phyloP scores from a whole-genome alignment of 2,888 invertebrate species.

The Protodeltote pygarga region DNA sequence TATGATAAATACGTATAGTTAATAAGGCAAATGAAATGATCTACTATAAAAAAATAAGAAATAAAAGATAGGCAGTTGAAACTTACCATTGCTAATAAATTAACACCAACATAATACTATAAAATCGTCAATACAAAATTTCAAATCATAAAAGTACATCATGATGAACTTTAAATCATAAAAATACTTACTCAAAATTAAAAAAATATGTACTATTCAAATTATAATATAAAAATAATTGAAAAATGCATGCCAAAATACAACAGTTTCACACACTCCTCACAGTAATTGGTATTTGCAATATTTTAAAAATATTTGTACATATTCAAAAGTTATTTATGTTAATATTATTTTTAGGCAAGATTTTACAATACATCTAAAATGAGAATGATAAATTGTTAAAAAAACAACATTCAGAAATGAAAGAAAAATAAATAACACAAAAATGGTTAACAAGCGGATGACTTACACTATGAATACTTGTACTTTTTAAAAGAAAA shows the following conservation, averaged over 20 bases:
- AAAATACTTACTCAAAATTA: slow-evolving; percentile 37
- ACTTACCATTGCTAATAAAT: slow-evolving; percentile 80
- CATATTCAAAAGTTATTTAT: slow-evolving; percentile 49
- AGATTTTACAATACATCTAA: slow-evolving; percentile 50
- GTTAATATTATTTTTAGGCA: slow-evolving; percentile 55
- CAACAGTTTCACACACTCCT: slow-evolving; percentile 63
- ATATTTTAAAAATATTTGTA: slow-evolving; percentile 50
- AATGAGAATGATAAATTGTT: slow-evolving; percentile 49
- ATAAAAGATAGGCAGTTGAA: slow-evolving; percentile 56
- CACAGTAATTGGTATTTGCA: slow-evolving; percentile 62
- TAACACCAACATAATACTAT: slow-evolving; percentile 81
- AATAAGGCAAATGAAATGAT: slow-evolving; percentile 46
- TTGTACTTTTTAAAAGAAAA: slow-evolving; percentile 57
- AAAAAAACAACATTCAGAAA: slow-evolving; percentile 44
- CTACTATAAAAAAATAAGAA: slow-evolving; percentile 42
- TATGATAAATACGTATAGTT: slow-evolving; percentile 70
- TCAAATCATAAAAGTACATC: slow-evolving; percentile 45
- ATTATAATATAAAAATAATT: slow-evolving; percentile 48
- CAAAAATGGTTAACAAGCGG: slow-evolving; percentile 53
- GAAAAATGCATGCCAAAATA: slow-evolving; percentile 64
- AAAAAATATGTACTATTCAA: slow-evolving; percentile 28
- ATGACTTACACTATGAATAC: slow-evolving; percentile 47
- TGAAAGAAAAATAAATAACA: slow-evolving; percentile 54
- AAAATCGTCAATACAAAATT: slow-evolving; percentile 54
- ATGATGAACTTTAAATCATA: slow-evolving; percentile 45